Percentiles rank a stretch among this genome's conserved stretches.
Evolutionary conservation across 2,797 vertebrate genomes (phyloP).

Genomic region (Sebastes steindachneri): DNA sequence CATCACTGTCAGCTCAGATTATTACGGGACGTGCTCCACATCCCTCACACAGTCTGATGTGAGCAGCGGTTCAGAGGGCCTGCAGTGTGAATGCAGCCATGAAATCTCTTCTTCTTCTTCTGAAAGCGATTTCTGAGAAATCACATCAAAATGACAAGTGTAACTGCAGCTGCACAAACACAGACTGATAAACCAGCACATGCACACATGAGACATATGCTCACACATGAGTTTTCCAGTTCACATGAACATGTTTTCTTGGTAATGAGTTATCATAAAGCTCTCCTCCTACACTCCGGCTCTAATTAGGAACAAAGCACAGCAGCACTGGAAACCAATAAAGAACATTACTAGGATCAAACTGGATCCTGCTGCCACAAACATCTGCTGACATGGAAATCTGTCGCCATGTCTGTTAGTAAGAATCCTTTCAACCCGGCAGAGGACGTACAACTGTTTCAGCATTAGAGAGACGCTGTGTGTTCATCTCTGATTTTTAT

Average conservation of each 20-base stretch:
- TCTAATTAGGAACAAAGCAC: slow-evolving; percentile 59
- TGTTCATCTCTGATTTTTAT: neutral
- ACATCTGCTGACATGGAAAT: slow-evolving; percentile 30
- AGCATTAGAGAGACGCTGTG: neutral
- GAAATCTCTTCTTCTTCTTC: slow-evolving; percentile 55
- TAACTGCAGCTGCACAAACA: slow-evolving; percentile 8
- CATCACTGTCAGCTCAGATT: slow-evolving; percentile 41
- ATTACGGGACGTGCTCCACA: neutral
- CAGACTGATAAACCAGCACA: neutral
- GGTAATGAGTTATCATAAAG: slow-evolving; percentile 58
- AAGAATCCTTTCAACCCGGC: neutral
- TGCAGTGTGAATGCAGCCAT: slow-evolving; percentile 25
- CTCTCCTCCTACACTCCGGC: slow-evolving; percentile 56
- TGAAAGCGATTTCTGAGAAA: slow-evolving; percentile 13
- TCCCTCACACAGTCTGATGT: neutral
- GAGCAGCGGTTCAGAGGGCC: slow-evolving; percentile 17
- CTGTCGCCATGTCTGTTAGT: neutral
- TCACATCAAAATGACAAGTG: slow-evolving; percentile 55
- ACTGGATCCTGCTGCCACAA: slow-evolving; percentile 28
- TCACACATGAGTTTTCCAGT: neutral
- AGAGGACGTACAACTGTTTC: neutral
- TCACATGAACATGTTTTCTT: slow-evolving; percentile 18
- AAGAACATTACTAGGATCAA: slow-evolving; percentile 42
- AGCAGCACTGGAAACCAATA: slow-evolving; percentile 36
- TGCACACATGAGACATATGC: neutral